These are phyloP conservation scores for Lota lota DNA, from an alignment of 2,113 vertebrate species.

Conservation along the genomic window DNA sequence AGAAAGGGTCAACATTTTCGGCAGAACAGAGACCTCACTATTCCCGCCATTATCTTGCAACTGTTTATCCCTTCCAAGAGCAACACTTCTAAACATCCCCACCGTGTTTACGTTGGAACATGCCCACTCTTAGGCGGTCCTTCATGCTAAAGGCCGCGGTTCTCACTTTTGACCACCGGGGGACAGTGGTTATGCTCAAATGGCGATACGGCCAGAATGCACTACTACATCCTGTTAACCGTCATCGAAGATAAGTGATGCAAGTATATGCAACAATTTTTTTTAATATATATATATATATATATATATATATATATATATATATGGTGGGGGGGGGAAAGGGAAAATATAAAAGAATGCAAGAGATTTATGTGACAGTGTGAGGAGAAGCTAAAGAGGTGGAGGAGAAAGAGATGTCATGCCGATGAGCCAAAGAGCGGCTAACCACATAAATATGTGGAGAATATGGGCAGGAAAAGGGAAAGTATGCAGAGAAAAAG, in stretches of 20 bases:
- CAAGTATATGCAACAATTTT: neutral
- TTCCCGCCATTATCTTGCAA: neutral
- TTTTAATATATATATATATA: no score
- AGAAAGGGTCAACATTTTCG: neutral
- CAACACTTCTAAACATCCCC: no score
- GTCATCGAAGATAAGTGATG: neutral
- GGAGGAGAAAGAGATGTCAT: slow-evolving; percentile 9
- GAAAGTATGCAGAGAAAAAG: slow-evolving; percentile 20
- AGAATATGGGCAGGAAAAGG: neutral
- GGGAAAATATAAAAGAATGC: slow-evolving; percentile 10
- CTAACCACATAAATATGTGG: slow-evolving; percentile 6
- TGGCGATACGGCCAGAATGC: no score
- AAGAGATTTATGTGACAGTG: slow-evolving; percentile 21
- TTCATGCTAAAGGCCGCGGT: slow-evolving; percentile 14
- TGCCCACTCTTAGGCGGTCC: neutral
- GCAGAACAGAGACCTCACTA: neutral
- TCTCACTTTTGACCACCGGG: slow-evolving; percentile 48
- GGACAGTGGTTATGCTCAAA: slow-evolving; percentile 55
- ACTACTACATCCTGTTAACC: no score
- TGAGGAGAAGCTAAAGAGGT: slow-evolving; percentile 7
- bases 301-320: no score
- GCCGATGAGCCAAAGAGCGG: slow-evolving; percentile 3
- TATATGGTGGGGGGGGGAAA: neutral
- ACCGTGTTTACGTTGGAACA: neutral
- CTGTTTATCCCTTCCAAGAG: no score